phyloP scores from a whole-genome alignment of 2,797 vertebrate genomes.

The Mastacembelus armatus region DNA sequence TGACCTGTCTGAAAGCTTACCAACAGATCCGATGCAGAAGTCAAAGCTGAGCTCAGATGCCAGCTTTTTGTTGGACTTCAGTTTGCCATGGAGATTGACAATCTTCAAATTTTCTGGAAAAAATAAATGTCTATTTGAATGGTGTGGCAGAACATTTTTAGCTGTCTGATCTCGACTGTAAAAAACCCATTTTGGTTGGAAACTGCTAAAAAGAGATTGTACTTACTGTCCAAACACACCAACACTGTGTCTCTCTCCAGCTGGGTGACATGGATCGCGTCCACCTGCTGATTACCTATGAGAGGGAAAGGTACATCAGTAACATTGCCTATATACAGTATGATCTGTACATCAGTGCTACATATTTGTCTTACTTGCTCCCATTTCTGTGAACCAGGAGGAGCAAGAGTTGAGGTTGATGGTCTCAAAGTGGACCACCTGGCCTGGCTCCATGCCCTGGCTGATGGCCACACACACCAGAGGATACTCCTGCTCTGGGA shows the following conservation, averaged over 20 bases:
- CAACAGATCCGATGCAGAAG: conserved; percentile 96
- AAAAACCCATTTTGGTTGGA: background rate
- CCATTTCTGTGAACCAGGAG: conserved; percentile 98
- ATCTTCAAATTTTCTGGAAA: conserved; percentile 92
- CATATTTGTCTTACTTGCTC: conserved; percentile 92
- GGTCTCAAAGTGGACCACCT: conserved; percentile 97
- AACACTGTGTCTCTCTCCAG: conserved; percentile 97
- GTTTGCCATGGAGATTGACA: conserved; percentile 95
- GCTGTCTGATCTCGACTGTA: background rate
- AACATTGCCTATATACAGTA: no score
- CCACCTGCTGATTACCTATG: conserved; percentile 88
- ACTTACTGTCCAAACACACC: conserved; percentile 98
- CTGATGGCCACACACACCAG: conserved; percentile 97
- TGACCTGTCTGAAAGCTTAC: conserved; percentile 78
- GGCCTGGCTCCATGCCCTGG: conserved; percentile 86
- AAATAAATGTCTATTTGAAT: background rate
- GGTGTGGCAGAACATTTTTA: background rate
- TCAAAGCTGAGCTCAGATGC: conserved; percentile 98
- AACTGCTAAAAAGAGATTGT: background rate
- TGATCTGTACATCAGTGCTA: no score
- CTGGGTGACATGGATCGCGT: conserved; percentile 97
- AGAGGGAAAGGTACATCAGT: background rate
- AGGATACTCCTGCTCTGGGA: conserved; percentile 97
- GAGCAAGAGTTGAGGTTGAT: conserved; percentile 99
- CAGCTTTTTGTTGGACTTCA: conserved; percentile 98